A percentile compares a stretch with the other conserved stretches of the same genome.
Evolutionary conservation across 2,113 vertebrate genomes (phyloP).

Genomic region (Eublepharis macularius): DNA sequence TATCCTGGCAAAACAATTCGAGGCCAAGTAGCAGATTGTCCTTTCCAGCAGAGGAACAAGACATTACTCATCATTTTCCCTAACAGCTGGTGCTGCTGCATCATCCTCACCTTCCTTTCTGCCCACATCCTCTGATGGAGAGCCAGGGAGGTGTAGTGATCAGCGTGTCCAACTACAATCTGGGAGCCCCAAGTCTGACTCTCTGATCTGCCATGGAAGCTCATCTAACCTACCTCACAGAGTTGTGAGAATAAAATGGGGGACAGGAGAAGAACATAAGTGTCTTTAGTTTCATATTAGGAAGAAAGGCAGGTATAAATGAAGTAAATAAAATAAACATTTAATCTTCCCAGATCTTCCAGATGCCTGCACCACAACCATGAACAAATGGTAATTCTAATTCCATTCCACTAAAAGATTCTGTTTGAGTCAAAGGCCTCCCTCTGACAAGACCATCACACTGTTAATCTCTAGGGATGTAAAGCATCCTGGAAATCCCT

Average conservation of each 20-base stretch:
- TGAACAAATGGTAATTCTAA: background rate
- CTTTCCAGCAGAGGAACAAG: background rate
- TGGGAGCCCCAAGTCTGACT: no score
- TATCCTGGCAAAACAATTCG: background rate
- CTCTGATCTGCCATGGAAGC: no score
- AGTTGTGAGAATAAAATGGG: no score
- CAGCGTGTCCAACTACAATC: no score
- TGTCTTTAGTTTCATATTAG: no score
- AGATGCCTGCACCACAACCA: background rate
- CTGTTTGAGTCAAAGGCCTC: background rate
- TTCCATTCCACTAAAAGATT: background rate
- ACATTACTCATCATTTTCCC: conserved; percentile 33
- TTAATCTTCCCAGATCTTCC: background rate
- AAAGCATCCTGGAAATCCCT: background rate
- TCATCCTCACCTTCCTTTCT: background rate
- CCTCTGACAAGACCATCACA: background rate
- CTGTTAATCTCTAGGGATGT: background rate
- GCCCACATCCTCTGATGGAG: background rate
- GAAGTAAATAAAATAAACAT: no score
- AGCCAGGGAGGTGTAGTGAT: no score
- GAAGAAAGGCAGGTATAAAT: no score
- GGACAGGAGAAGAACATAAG: no score
- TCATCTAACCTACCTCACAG: no score
- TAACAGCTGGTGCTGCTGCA: conserved; percentile 13
- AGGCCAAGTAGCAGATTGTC: background rate